Percentiles rank a stretch among this genome's conserved stretches.
Conservation (phyloP, 2,113 vertebrate species). For the Alexandromys fortis region DNA sequence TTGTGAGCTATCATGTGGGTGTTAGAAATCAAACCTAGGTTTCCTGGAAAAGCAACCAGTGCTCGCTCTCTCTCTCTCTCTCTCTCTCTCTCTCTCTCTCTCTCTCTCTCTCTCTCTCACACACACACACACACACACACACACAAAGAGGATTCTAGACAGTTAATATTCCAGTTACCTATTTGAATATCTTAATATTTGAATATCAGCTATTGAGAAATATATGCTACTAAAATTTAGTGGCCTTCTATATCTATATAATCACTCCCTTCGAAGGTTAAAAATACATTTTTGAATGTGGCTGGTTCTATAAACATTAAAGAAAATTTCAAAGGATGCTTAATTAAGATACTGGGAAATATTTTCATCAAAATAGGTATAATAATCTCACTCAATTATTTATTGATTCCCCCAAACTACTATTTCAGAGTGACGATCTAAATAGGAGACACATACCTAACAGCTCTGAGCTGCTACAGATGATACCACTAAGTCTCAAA, state of each 20-base stretch:
- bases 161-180: constrained; percentile 6
- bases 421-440: not conserved
- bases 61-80: not conserved
- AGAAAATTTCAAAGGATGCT: not conserved
- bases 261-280: not conserved
- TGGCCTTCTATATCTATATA: not conserved
- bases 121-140: not conserved
- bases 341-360: not conserved
- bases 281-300: not conserved
- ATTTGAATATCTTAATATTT: not conserved
- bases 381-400: not conserved
- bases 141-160: not conserved
- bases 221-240: not conserved
- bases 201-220: not conserved
- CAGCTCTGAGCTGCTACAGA: not conserved
- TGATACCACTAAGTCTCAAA: not conserved
- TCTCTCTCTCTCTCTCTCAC: too few species aligned
- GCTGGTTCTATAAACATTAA: not conserved
- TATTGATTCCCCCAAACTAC: not conserved
- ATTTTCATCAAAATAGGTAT: not conserved
- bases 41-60: not conserved
- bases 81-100: too few species aligned
- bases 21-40: not conserved
- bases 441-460: not conserved
- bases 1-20: not conserved